Evolutionary conservation across 35 echinoderm and acorn worm genomes (phyloP), one percentile per base, ranked within the genome.

Genomic region (Lytechinus variegatus): DNA sequence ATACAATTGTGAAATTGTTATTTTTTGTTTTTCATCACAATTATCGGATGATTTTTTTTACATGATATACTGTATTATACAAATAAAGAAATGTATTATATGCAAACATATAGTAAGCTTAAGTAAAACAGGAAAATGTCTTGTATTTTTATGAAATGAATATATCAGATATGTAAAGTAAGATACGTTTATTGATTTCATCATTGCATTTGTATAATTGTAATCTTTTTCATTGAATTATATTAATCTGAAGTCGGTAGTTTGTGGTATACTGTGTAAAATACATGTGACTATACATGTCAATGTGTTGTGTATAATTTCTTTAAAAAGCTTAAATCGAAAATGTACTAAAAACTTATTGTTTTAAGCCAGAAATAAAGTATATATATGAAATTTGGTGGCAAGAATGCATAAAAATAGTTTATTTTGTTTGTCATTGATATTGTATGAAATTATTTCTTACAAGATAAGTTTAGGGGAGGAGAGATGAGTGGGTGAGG

Each of bases 321-420:
- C 92, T 93, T 44, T 93, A 93, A 93, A 28, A 54, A 93, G 55
- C 92, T 55, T 93, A 27, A 27, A 93, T 55, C 54, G 29, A 79
- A 79, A 93, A 55, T 93, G 92, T 93, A 93, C 92, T 93, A 93
- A 33, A 93, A 93, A 93, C 66, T 14, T 93, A 93, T 93, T 93
- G 92, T 93, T 93, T 93, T 93, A 93, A 93, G 92, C 54, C 92
- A 57, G 92, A 93, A 93, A 93, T 93, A 93, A 93, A 93, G 29
- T 93, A 93, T 93, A 93, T 93, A 93, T 93, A 93, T 93, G 54
- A 55, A 27, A 93, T 28, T 79, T 79, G 66, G 66, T 79, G 66
- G 66, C n/a, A 79, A 79, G 66, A 79, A 79, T 79, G 66, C 66
- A 79, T 24, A 79, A 71, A 79, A 24, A 79, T 24, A 5, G 21